Conservation (phyloP, 2,797 vertebrate species). For the Scarus forsteni region DNA sequence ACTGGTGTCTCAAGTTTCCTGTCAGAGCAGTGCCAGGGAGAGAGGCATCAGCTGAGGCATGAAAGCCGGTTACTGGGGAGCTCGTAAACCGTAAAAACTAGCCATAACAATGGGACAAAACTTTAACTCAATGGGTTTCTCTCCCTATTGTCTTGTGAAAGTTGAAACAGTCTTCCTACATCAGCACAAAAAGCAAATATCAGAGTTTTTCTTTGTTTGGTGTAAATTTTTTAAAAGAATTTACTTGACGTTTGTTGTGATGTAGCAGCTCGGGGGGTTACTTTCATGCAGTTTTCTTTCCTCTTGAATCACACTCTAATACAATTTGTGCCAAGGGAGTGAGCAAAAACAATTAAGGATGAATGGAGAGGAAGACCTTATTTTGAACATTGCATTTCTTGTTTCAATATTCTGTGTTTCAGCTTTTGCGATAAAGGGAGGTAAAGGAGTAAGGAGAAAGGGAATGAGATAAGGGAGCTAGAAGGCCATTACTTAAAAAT, state of each 20-base stretch:
- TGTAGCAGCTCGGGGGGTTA: slow-evolving; percentile 1
- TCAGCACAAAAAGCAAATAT: slow-evolving; percentile 1
- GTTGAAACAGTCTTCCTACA: neutral
- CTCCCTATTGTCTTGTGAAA: neutral
- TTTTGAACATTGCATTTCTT: slow-evolving; percentile 41
- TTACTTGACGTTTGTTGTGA: slow-evolving; percentile 7
- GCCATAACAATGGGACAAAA: neutral
- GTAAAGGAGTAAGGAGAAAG: neutral
- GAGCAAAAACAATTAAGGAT: slow-evolving; percentile 25
- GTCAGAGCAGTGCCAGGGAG: neutral
- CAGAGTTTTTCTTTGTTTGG: neutral
- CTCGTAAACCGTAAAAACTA: neutral
- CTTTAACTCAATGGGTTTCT: neutral
- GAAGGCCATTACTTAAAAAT: slow-evolving; percentile 41
- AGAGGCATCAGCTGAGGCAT: slow-evolving; percentile 4
- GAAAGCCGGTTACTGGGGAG: slow-evolving; percentile 1
- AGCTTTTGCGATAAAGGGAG: slow-evolving; percentile 14
- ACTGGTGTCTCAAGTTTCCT: slow-evolving; percentile 11
- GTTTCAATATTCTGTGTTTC: slow-evolving; percentile 33
- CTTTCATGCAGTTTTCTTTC: slow-evolving; percentile 10
- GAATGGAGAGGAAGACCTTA: slow-evolving; percentile 30
- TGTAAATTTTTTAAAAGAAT: neutral
- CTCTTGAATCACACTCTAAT: slow-evolving; percentile 14
- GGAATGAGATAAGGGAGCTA: slow-evolving; percentile 25
- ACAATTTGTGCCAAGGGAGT: slow-evolving; percentile 8